Evolutionary conservation across 2,797 vertebrate species (phyloP), one percentile per base, ranked within the genome.

Genomic region (Carapus acus): DNA sequence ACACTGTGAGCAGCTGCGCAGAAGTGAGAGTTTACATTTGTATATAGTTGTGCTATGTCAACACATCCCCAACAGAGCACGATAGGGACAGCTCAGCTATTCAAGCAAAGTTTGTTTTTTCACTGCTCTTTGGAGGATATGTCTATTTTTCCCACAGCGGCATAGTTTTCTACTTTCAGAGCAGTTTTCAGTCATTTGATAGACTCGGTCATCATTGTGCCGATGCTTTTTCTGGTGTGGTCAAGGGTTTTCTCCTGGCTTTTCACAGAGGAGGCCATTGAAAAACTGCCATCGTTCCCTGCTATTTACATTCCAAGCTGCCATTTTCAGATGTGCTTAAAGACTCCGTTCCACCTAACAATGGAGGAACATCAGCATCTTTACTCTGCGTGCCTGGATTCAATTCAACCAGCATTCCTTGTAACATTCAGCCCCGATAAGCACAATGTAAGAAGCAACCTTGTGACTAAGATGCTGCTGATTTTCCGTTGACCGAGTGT

Each of bases 11-110:
- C n/a, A n/a, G n/a, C n/a, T n/a, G n/a, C n/a, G n/a, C n/a, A n/a
- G n/a, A n/a, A n/a, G n/a, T n/a, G n/a, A n/a, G n/a, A n/a, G n/a
- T n/a, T 27, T 27, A 27, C 9, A 27, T 27, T 27, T 27, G 24
- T 27, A 9, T 27, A 27, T 9, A 27, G 9, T 9, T 27, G 24
- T n/a, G n/a, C n/a, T n/a, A n/a, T 51, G 57, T 65, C 54, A 47
- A 36, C 62, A 59, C 44, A 48, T 58, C 38, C 16, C 49, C 54
- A 49, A 38, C 42, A 50, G 19, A 46, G 49, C 47, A 59, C 12
- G 54, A 42, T 41, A 50, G 44, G 56, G 21, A 18, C 58, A 27
- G 4, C 9, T 9, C 24, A 27, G 9, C 24, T 27, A 27, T 27
- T 27, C 24, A 27, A 58, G 58, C 21, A n/a, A 21, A 64, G 52